Percentiles rank a stretch among this genome's conserved stretches.
phyloP scores from a whole-genome alignment of 2,797 vertebrate species.

The Sebastes goodei region DNA sequence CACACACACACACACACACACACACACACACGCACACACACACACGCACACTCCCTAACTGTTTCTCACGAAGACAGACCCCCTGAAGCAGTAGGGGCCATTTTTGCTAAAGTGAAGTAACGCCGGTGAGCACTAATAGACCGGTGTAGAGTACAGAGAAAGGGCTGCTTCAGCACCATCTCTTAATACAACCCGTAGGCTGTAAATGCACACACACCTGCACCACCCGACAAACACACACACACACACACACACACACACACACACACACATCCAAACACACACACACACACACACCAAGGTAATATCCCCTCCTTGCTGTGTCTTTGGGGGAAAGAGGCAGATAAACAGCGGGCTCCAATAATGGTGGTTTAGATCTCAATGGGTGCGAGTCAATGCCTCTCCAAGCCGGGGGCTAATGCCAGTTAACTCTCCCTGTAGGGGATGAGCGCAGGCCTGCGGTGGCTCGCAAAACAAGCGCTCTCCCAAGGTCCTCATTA shows the following conservation, averaged over 20 bases:
- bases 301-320: conserved; percentile 74
- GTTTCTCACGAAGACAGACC: conserved; percentile 34
- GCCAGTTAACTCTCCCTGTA: conserved; percentile 83
- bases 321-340: conserved; percentile 73
- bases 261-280: conserved; percentile 24
- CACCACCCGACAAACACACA: neutral
- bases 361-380: conserved; percentile 82
- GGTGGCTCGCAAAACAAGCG: conserved; percentile 76
- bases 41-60: neutral
- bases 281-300: conserved; percentile 37
- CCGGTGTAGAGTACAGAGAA: conserved; percentile 65
- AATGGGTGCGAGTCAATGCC: conserved; percentile 81
- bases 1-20: neutral
- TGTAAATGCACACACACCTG: conserved; percentile 39
- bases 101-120: conserved; percentile 68
- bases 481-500: conserved; percentile 86
- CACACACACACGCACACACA: neutral
- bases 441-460: conserved; percentile 70
- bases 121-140: conserved; percentile 66
- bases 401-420: conserved; percentile 82
- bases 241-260: conserved; percentile 34
- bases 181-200: conserved; percentile 73
- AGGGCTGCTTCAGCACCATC: conserved; percentile 78
- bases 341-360: conserved; percentile 79
- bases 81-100: conserved; percentile 45